Percentiles rank a stretch among this genome's conserved stretches.
phyloP scores from a whole-genome alignment of 53 echinoderm and acorn worm species.

The Echinometra lucunter region DNA sequence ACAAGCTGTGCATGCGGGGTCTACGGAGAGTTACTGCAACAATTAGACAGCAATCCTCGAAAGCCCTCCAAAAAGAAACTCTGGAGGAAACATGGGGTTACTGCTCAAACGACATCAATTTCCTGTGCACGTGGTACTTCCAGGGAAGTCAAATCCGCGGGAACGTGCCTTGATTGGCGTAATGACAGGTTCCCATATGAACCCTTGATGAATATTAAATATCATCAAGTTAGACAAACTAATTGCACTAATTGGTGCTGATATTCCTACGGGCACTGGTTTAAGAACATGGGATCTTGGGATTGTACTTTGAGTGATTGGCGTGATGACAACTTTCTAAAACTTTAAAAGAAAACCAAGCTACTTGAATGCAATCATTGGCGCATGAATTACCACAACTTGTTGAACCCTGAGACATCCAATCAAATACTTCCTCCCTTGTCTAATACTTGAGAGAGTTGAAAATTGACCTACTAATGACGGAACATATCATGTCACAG shows the following conservation, averaged over 20 bases:
- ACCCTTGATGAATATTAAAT: neutral
- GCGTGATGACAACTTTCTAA: neutral
- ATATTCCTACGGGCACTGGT: neutral
- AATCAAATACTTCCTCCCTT: constrained; percentile 12
- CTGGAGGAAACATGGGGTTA: constrained; percentile 44
- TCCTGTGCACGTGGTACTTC: constrained; percentile 60
- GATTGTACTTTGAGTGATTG: neutral
- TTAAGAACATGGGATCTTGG: neutral
- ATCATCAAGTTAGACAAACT: neutral
- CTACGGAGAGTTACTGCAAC: constrained; percentile 31
- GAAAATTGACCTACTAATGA: constrained; percentile 6
- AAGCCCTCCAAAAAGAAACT: neutral
- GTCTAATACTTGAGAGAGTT: neutral
- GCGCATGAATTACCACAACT: neutral
- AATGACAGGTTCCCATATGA: neutral
- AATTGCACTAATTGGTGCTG: neutral
- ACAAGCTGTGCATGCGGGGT: neutral
- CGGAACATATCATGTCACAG: neutral
- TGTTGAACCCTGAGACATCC: neutral
- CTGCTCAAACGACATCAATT: constrained; percentile 48
- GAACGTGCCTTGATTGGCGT: constrained; percentile 21
- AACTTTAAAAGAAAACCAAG: neutral
- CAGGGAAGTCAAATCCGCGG: constrained; percentile 6
- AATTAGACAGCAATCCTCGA: constrained; percentile 2
- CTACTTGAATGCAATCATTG: neutral